phyloP scores from a whole-genome alignment of 2,888 invertebrate genomes.

The Sycophila texana region DNA sequence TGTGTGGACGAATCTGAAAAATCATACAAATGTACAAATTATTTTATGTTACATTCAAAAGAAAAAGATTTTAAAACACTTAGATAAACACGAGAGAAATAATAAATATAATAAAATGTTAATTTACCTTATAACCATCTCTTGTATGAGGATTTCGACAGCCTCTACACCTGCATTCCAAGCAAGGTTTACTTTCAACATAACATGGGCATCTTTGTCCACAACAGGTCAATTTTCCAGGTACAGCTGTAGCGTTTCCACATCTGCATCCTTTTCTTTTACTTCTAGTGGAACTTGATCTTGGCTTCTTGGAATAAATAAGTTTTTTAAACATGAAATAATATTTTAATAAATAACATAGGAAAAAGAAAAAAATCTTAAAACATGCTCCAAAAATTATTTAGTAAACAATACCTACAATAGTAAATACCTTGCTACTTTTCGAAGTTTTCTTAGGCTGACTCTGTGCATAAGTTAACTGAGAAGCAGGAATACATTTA shows the following conservation, averaged over 20 bases:
- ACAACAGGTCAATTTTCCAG: constrained; percentile 94
- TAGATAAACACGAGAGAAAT: constrained; percentile 1
- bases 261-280: constrained; percentile 90
- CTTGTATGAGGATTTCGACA: constrained; percentile 93
- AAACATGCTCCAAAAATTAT: constrained; percentile 27
- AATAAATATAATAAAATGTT: neutral
- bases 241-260: constrained; percentile 92
- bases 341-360: neutral
- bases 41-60: neutral
- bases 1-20: constrained; percentile 80
- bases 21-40: neutral
- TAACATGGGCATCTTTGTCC: constrained; percentile 97
- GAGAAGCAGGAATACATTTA: constrained; percentile 72
- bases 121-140: constrained; percentile 85
- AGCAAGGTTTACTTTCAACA: constrained; percentile 91
- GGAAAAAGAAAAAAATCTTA: neutral
- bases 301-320: constrained; percentile 75
- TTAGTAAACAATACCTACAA: constrained; percentile 34
- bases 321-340: neutral
- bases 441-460: constrained; percentile 72
- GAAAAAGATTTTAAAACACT: constrained; percentile 1
- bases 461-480: constrained; percentile 70
- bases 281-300: constrained; percentile 72
- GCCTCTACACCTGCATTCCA: constrained; percentile 93
- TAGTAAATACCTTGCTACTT: constrained; percentile 71